Evolutionary conservation across 1,140 invertebrate genomes (phyloP), one percentile per base, ranked within the genome.

Genomic region (Saccostrea glomerata): DNA sequence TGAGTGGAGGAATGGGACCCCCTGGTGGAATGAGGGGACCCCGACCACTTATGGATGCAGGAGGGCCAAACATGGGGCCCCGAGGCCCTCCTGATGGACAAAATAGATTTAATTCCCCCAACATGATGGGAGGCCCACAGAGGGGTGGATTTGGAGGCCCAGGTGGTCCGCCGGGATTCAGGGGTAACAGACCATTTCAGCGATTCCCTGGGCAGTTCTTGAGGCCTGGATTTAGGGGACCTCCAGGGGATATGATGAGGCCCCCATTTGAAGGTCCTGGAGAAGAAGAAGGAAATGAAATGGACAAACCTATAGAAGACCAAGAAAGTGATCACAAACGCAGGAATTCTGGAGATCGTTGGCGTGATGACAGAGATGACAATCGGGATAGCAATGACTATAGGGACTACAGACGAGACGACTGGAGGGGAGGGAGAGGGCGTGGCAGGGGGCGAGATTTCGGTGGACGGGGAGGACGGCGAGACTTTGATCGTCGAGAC

Each of bases 41-140:
- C 47, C 85, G 88, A 82, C 88, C 88, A 54, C 77, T 89, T 23
- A 89, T 89, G 88, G 88, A 87, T 54, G 84, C 87, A 23, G 55
- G 86, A 66, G 88, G 85, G n/a, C 85, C 85, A 30, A 87, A 85
- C 36, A 87, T 87, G 86, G 86, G 86, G 36, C 73, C 73, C 55
- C 54, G 86, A 87, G 86, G 86, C 20, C 86, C 86, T 66, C 77
- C 58, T 30, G 86, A 87, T 54, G 82, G 56, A 47, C 73, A 58
- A 30, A 87, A 82, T 73, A 84, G 86, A 84, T 87, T 87, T 73
- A 63, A 60, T 60, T 60, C 56, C 73, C 85, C 82, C 40, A 83
- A 82, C 15, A 84, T 82, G 58, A 83, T 87, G 36, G 86, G 88
- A 82, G 86, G 86, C 15, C 88, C 86, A 55, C 66, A 82, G 60